A percentile compares a stretch with the other conserved stretches of the same genome.
These are phyloP conservation scores for Danaus plexippus DNA, from an alignment of 1,140 invertebrate species.

Conservation along the genomic window DNA sequence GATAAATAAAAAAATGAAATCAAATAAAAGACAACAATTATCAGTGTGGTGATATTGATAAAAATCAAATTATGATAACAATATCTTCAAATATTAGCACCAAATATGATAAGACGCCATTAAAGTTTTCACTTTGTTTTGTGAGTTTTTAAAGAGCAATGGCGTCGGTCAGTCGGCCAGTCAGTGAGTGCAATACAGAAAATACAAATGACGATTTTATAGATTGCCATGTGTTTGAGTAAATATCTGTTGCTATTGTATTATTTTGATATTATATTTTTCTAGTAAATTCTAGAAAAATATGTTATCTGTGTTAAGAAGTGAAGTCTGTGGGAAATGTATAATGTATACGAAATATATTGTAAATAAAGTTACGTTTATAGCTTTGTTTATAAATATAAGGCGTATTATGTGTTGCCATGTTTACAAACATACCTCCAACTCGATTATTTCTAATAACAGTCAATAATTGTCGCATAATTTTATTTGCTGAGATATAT, in stretches of 20 bases:
- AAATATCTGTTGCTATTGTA: constrained; percentile 11
- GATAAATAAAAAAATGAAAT: no score
- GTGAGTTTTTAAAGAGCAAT: constrained; percentile 13
- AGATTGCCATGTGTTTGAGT: constrained; percentile 14
- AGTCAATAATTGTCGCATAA: no score
- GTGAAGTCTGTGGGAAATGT: no score
- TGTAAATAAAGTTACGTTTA: no score
- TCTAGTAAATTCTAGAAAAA: background rate
- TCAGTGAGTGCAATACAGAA: background rate
- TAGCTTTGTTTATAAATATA: no score
- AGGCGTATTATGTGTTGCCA: no score
- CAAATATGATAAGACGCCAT: constrained; percentile 22
- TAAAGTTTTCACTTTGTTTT: constrained; percentile 5
- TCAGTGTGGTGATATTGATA: background rate
- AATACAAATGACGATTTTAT: background rate
- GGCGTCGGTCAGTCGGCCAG: constrained; percentile 10
- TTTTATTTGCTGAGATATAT: no score
- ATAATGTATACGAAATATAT: no score
- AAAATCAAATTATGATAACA: constrained; percentile 18
- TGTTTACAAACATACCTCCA: no score
- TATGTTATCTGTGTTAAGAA: no score
- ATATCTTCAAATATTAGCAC: constrained; percentile 4
- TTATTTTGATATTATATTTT: constrained; percentile 2
- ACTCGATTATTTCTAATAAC: no score
- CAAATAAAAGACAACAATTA: no score